Base-by-base conservation (phyloP, 1,140 invertebrate species). In the Drosophila persimilis region DNA sequence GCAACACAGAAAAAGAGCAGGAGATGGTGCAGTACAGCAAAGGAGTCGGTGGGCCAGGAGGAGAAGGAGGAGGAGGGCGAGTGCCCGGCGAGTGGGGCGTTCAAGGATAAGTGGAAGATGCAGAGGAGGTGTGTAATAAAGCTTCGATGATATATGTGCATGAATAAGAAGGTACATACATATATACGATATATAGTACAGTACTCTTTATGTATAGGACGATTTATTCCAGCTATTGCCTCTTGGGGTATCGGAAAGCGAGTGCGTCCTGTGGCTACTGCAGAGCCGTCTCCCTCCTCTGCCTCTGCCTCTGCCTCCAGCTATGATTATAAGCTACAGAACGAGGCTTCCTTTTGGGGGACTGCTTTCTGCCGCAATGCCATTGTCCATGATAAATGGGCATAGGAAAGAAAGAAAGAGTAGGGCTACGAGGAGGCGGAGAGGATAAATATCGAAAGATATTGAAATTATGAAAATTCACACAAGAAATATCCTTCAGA, bases 71-170 rank as follows among this genome's bases (percentile, higher is more conserved):
- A 39, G 39, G 35, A 15, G 43, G 3, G 11, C 35, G 15, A 15
- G 15, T 39, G 35, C 11, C 11, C 2, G 35, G 3, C 4, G 35
- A 2, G 11, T 35, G 11, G 35, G 9, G 35, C 4, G 11, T 35
- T 2, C 35, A 3, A 8, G 31, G 7, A 9, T 2, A 6, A 7
- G 8, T 0, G 54, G 11, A 31, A 5, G 24, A 4, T 0, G 4
- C 24, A 24, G 22, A 22, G 48, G 50, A 43, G 58, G 77, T 63
- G 61, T 76, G 58, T 47, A 63, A 77, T 65, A 83, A 75, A 75
- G 79, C 75, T 71, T 50, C 47, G 71, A 71, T 60, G 65, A 84
- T 84, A 75, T 67, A 79, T 65, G 3, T 26, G 44, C 44, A 57
- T 39, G 11, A 39, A 39, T 39, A 17, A 15, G 6, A 26, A 4